Conservation (phyloP, 1,140 invertebrate genomes). For the Drosophila sp. region DNA sequence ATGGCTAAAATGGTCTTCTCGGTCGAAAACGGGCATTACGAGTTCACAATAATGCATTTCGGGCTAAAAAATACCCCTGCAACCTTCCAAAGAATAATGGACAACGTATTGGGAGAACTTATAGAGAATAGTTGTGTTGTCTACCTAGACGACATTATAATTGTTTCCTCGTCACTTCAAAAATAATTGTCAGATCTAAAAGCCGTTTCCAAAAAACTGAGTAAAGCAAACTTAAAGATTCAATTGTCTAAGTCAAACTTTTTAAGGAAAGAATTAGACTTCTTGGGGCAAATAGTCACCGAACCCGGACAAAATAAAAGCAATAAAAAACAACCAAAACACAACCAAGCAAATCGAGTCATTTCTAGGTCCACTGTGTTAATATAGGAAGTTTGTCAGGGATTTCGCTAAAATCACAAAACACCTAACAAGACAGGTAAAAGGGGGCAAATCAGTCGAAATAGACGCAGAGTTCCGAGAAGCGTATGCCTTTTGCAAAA, state of each 20-base stretch:
- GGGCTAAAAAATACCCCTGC: too few relatives aligned
- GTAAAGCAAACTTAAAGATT: not conserved
- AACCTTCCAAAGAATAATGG: too few relatives aligned
- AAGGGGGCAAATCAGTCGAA: not conserved
- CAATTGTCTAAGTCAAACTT: too few relatives aligned
- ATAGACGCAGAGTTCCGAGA: not conserved
- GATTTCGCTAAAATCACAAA: not conserved
- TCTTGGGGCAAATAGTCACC: too few relatives aligned
- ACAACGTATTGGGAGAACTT: not conserved
- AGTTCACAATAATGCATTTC: not conserved
- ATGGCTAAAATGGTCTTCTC: not conserved
- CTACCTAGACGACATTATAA: not conserved
- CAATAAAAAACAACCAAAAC: not conserved
- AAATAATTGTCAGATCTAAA: not conserved
- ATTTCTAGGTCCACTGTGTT: not conserved
- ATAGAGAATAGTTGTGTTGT: not conserved
- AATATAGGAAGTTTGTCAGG: not conserved
- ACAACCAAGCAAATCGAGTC: not conserved
- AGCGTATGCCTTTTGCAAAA: not conserved
- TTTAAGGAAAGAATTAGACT: too few relatives aligned
- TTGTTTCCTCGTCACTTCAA: not conserved
- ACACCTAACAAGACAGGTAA: not conserved
- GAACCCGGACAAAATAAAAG: too few relatives aligned
- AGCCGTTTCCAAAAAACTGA: not conserved
- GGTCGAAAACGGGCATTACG: slow-evolving; percentile 3